Conservation (phyloP, 2,888 invertebrate genomes). For the Drosophila algonquin region DNA sequence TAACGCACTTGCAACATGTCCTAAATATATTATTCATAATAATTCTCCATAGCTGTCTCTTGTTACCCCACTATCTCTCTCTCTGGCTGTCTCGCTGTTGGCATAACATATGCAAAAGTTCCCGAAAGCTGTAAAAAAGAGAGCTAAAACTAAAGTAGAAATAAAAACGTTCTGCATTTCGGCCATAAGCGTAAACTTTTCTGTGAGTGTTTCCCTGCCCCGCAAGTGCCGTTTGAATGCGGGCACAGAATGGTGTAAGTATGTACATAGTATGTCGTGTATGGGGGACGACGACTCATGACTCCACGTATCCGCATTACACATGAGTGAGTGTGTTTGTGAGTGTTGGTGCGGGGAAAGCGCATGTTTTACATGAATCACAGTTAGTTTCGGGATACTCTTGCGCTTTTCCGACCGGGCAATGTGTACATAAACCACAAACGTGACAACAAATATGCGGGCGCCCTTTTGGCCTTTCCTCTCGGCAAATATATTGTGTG, state of each 20-base stretch:
- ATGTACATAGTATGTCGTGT: no score
- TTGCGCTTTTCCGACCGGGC: constrained; percentile 38
- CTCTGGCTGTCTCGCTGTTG: constrained; percentile 6
- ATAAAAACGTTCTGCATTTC: constrained; percentile 26
- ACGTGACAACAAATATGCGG: constrained; percentile 51
- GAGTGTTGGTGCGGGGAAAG: constrained; percentile 23
- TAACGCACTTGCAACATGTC: constrained; percentile 49
- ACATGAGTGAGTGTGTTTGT: constrained; percentile 42
- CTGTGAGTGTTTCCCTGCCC: constrained; percentile 33
- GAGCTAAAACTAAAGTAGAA: constrained; percentile 18
- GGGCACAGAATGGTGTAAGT: constrained; percentile 2
- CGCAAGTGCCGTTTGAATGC: constrained; percentile 16
- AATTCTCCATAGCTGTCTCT: constrained; percentile 33
- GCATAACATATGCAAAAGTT: constrained; percentile 35
- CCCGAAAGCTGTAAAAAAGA: constrained; percentile 25
- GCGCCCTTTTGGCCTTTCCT: constrained; percentile 13
- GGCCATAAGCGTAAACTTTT: constrained; percentile 45
- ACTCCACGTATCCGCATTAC: constrained; percentile 31
- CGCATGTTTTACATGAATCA: constrained; percentile 56
- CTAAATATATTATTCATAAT: constrained; percentile 45
- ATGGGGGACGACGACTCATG: constrained; percentile 2
- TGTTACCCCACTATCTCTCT: neutral
- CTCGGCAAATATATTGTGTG: neutral
- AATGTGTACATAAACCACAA: constrained; percentile 42
- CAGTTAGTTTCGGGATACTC: constrained; percentile 47